phyloP scores from a whole-genome alignment of 2,888 invertebrate genomes.

The Pomacea canaliculata region DNA sequence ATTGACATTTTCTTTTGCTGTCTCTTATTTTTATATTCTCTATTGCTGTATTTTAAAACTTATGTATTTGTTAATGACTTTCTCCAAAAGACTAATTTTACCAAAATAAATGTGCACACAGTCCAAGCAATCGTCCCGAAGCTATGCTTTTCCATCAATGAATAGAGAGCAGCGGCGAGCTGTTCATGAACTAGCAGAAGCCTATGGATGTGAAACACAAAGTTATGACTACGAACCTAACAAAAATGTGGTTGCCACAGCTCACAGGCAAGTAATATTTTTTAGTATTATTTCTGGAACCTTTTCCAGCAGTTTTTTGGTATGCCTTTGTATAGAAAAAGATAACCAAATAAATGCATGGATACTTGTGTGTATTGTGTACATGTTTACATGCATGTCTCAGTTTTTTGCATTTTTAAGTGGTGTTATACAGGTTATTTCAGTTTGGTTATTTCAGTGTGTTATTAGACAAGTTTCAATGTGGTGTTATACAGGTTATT shows the following conservation, averaged over 20 bases:
- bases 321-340: too few relatives aligned
- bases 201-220: constrained; percentile 93
- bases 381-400: too few relatives aligned
- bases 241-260: constrained; percentile 80
- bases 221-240: constrained; percentile 97
- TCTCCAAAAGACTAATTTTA: background rate
- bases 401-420: too few relatives aligned
- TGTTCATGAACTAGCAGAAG: constrained; percentile 93
- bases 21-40: background rate
- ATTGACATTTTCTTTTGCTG: background rate
- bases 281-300: background rate
- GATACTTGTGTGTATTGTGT: too few relatives aligned
- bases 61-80: background rate
- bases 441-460: too few relatives aligned
- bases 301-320: background rate
- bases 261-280: constrained; percentile 59
- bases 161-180: constrained; percentile 91
- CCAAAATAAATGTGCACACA: constrained; percentile 55
- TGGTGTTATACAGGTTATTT: too few relatives aligned
- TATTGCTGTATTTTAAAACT: background rate
- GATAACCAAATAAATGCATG: too few relatives aligned
- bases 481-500: too few relatives aligned
- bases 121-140: constrained; percentile 84
- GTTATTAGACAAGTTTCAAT: too few relatives aligned
- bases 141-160: constrained; percentile 93